Evolutionary conservation across 1,140 invertebrate genomes (phyloP), one percentile per base, ranked within the genome.

Genomic region (Camponotus vicinus): DNA sequence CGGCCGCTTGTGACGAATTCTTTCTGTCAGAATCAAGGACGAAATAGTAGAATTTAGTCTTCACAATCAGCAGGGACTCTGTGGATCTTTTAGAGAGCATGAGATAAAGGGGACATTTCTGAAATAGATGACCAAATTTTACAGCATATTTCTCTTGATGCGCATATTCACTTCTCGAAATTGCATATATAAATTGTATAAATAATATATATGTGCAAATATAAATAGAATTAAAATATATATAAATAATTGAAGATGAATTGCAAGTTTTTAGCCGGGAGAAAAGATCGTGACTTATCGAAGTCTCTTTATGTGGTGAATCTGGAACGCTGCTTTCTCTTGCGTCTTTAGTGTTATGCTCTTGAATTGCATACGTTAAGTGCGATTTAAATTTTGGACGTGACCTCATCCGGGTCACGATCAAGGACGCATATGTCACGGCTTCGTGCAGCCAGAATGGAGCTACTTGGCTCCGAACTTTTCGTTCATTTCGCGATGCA

Each of bases 361-460:
- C 6, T 21, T 15, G 27, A 9, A 11, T 73, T 45, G 21, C 27
- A 11, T 7, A 21, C 66, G 4, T 73, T 73, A 55, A 55, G 18
- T 32, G 32, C 15, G 32, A 45, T 83, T 55, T 61, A 45, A 83
- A 49, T 83, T 49, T 83, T 75, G 55, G 55, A 83, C n/a, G 69
- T 61, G 32, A 83, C 69, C 69, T 75, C 8, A 27, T 37, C 40
- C 79, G 3, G 79, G 79, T 83, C 79, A 83, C 55, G 79, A 63
- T 83, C 79, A 83, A 83, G 79, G 79, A 75, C 79, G 69, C 69
- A 59, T 9, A 73, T 45, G 69, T 75, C 69, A 49, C 7, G 40
- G 40, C 55, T 61, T 13, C 67, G 67, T 82, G 52, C 52, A 37
- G 67, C 45, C 27, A 37, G 59, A 82, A 71, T 13, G 79, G 40